Conservation (phyloP, 2,888 invertebrate species). For the Spisula solida region DNA sequence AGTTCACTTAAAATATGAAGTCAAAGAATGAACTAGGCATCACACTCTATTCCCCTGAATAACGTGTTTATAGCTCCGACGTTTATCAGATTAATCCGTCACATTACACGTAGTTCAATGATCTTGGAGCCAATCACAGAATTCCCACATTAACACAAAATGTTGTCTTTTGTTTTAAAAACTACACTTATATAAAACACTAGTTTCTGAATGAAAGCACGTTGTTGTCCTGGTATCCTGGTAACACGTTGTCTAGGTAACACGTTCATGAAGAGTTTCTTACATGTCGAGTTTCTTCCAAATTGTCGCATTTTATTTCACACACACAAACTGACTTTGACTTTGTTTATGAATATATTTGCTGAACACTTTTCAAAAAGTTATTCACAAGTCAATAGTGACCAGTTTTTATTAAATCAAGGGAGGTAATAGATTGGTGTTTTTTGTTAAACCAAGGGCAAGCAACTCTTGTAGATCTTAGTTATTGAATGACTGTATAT, state of each 20-base stretch:
- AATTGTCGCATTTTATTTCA: not conserved
- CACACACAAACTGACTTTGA: not conserved
- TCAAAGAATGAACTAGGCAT: slow-evolving; percentile 10
- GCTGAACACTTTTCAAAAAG: slow-evolving; percentile 9
- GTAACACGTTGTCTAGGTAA: not conserved
- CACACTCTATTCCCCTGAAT: slow-evolving; percentile 22
- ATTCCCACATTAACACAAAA: not conserved
- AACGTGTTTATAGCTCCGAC: too few species aligned
- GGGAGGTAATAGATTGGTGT: slow-evolving; percentile 26
- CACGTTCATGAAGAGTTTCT: not conserved
- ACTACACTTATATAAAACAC: slow-evolving; percentile 28
- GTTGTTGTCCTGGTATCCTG: slow-evolving; percentile 2
- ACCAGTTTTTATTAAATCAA: not conserved
- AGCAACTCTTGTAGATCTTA: slow-evolving; percentile 41
- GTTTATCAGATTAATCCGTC: not conserved
- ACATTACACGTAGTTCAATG: not conserved
- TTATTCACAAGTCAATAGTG: not conserved
- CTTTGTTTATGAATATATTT: not conserved
- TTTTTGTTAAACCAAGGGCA: slow-evolving; percentile 38
- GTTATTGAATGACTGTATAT: slow-evolving; percentile 60
- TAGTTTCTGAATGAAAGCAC: slow-evolving; percentile 38
- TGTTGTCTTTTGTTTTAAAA: slow-evolving; percentile 1
- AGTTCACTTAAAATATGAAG: slow-evolving; percentile 9
- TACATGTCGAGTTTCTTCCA: not conserved
- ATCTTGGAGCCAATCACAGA: not conserved